Base-by-base conservation (phyloP, 2,113 vertebrate species). In the Cynoglossus semilaevis region DNA sequence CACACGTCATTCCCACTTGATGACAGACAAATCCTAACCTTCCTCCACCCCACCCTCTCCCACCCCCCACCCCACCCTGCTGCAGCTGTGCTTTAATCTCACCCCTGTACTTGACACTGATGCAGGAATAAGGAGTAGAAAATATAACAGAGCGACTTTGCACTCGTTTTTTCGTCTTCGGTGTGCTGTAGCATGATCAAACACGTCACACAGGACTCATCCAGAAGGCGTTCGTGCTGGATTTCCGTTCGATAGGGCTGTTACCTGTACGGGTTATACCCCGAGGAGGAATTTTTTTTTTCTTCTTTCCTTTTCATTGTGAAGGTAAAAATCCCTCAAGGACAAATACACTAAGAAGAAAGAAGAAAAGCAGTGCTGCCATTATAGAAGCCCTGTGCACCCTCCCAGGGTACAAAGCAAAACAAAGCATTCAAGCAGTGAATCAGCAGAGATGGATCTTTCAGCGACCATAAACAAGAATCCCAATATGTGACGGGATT, bases 251-350 rank as follows among this genome's bases (percentile, higher is more conserved):
- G 44, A 84, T 87, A 85, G 76, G 60, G 67, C 70, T 74, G 63
- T 72, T 80, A 82, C 78, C 65, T 85, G 81, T 74, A 47, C 34
- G 60, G 56, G 50, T 81, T 79, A 84, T 47, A 54, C 73, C 73
- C 76, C 53, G 43, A 79, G 71, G 80, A 84, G 73, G 74, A 74
- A 38, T 36, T 11, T 67, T 72, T 82, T 69, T 72, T 81, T 62
- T 79, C 22, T 11, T 10, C 16, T 29, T 68, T 76, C 77, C 70
- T 80, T 68, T 72, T 57, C 36, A 57, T 72, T 80, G 72, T 76
- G 71, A 85, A 81, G 79, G 80, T 82, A 80, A 82, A 80, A 80
- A 75, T 74, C 81, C 83, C 80, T 84, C 63, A 86, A 86, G 83
- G 87, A 88, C 82, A 86, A 86, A 84, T 73, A 65, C 69, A 51